Evolutionary conservation across 2,797 vertebrate species (phyloP).

Genomic region (Acipenser ruthenus): DNA sequence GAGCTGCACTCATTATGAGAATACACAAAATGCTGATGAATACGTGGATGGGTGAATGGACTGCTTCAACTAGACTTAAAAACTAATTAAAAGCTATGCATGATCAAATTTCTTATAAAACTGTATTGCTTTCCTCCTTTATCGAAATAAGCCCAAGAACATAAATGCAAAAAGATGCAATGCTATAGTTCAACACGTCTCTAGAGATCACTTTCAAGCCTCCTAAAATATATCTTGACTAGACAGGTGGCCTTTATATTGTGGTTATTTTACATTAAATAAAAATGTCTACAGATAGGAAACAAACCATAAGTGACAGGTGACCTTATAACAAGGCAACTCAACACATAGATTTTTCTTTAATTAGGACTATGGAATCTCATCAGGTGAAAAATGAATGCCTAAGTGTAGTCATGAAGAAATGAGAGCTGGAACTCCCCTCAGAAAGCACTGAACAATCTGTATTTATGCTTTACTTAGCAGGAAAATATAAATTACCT

Average conservation of each 20-base stretch:
- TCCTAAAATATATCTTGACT: background rate
- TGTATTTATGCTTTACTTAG: no score
- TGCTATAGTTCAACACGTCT: background rate
- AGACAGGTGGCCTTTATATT: constrained; percentile 1
- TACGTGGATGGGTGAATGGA: no score
- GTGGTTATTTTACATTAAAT: background rate
- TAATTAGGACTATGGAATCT: background rate
- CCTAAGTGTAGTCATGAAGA: background rate
- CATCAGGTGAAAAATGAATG: background rate
- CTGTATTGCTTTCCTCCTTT: background rate
- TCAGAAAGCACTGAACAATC: no score
- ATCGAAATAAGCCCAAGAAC: background rate
- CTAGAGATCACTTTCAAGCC: background rate
- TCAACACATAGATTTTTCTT: background rate
- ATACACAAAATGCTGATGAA: no score
- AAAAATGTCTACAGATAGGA: background rate
- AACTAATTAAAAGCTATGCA: no score
- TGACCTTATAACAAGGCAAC: background rate
- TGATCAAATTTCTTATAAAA: background rate
- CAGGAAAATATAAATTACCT: background rate
- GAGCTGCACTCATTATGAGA: no score
- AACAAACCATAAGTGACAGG: background rate
- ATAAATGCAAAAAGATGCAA: background rate
- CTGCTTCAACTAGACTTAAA: no score
- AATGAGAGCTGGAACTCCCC: background rate